Conservation (phyloP, 2,113 vertebrate genomes). For the Pseudopodoces humilis region DNA sequence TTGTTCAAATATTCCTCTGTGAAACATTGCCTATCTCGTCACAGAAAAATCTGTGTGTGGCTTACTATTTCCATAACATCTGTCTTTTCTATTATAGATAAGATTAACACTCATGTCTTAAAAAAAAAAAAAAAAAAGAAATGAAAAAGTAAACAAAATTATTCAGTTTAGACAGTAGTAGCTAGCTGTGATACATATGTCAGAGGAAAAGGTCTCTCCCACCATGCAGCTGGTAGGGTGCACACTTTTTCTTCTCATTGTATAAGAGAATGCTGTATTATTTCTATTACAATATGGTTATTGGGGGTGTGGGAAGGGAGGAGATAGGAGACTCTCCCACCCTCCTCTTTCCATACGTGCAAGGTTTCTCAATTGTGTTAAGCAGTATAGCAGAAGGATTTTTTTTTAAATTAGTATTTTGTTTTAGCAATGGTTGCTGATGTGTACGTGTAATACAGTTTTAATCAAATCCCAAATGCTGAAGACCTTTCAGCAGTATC, state of each 20-base stretch:
- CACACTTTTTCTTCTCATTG: constrained; percentile 26
- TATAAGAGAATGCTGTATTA: constrained; percentile 26
- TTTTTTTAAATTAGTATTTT: constrained; percentile 74
- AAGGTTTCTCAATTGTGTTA: constrained; percentile 61
- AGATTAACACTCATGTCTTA: constrained; percentile 71
- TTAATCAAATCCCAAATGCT: constrained; percentile 82
- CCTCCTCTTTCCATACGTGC: neutral
- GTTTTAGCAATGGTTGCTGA: constrained; percentile 75
- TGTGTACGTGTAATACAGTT: constrained; percentile 76
- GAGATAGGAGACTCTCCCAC: neutral
- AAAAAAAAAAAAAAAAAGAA: neutral
- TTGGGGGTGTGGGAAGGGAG: neutral
- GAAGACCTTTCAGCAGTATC: constrained; percentile 79
- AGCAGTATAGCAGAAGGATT: constrained; percentile 64
- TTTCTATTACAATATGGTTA: constrained; percentile 33
- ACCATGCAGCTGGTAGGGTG: constrained; percentile 42
- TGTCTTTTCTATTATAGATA: constrained; percentile 74
- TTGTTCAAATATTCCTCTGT: constrained; percentile 68
- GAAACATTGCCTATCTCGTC: constrained; percentile 51
- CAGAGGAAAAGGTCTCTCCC: constrained; percentile 42
- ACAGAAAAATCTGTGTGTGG: constrained; percentile 53
- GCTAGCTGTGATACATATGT: constrained; percentile 13
- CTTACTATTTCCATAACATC: constrained; percentile 78
- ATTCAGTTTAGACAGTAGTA: neutral
- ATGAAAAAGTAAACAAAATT: neutral